Conservation (phyloP, 1,140 invertebrate genomes). For the Lethrus apterus region DNA sequence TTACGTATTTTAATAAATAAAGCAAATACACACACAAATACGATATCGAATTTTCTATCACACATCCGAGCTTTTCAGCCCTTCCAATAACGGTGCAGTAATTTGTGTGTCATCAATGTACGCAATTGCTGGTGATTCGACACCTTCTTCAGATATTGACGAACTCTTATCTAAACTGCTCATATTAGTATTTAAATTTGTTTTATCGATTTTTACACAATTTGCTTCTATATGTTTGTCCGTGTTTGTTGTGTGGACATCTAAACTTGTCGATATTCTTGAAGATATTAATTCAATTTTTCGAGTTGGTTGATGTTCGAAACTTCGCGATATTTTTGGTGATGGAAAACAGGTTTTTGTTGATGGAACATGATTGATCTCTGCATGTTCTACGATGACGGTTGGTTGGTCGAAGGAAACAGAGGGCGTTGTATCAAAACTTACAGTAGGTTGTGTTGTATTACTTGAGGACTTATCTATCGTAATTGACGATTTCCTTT, state of each 20-base stretch:
- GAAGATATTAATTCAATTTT: conserved; percentile 21
- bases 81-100: conserved; percentile 30
- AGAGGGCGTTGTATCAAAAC: conserved; percentile 24
- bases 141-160: conserved; percentile 27
- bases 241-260: conserved; percentile 20
- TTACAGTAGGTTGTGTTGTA: conserved; percentile 31
- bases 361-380: conserved; percentile 9
- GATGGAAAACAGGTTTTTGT: conserved; percentile 1
- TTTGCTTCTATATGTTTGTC: not conserved
- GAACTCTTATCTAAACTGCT: conserved; percentile 26
- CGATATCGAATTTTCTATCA: conserved; percentile 11
- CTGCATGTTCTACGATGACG: conserved; percentile 18
- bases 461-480: conserved; percentile 28
- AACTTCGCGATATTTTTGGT: conserved; percentile 34
- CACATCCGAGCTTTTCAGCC: conserved; percentile 30
- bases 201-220: not conserved
- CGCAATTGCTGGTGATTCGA: conserved; percentile 24
- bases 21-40: conserved; percentile 13
- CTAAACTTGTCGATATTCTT: conserved; percentile 33
- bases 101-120: conserved; percentile 32
- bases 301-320: conserved; percentile 28
- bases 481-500: conserved; percentile 27
- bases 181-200: conserved; percentile 13
- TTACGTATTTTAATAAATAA: too few species aligned
- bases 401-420: conserved; percentile 14